These are phyloP conservation scores for Discoglossus pictus DNA, from an alignment of 2,797 vertebrate genomes.

Conservation along the genomic window DNA sequence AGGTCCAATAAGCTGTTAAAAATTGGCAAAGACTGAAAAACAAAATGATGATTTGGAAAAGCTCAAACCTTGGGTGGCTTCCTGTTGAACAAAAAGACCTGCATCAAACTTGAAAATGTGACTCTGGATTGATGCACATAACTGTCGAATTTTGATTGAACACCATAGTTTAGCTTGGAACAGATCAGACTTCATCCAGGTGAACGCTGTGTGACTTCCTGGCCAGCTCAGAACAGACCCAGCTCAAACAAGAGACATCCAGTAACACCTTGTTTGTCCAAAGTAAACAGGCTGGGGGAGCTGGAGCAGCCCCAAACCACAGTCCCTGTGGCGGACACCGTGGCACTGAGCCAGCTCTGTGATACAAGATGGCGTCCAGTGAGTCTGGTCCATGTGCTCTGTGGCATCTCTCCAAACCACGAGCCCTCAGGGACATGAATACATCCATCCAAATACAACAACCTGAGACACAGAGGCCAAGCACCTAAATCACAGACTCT, in stretches of 20 bases:
- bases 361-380: conserved; percentile 40
- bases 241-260: conserved; percentile 36
- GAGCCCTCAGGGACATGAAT: conserved; percentile 13
- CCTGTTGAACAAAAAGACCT: too few species aligned
- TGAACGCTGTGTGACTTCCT: conserved; percentile 28
- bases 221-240: conserved; percentile 13
- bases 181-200: conserved; percentile 18
- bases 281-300: conserved; percentile 43
- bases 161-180: neutral
- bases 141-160: too few species aligned
- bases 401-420: conserved; percentile 45
- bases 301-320: conserved; percentile 46
- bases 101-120: too few species aligned
- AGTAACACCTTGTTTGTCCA: conserved; percentile 43
- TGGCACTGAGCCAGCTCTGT: conserved; percentile 29
- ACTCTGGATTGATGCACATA: too few species aligned
- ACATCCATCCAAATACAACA: conserved; percentile 46
- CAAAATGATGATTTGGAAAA: too few species aligned
- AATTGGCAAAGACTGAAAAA: too few species aligned
- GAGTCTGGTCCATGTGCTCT: conserved; percentile 14
- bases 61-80: too few species aligned
- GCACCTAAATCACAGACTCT: conserved; percentile 45
- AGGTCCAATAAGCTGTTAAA: too few species aligned
- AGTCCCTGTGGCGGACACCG: conserved; percentile 22
- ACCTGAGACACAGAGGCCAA: conserved; percentile 42